Percentiles rank a stretch among this genome's conserved stretches.
Conservation (phyloP, 2,113 vertebrate species). For the Datnioides undecimradiatus region DNA sequence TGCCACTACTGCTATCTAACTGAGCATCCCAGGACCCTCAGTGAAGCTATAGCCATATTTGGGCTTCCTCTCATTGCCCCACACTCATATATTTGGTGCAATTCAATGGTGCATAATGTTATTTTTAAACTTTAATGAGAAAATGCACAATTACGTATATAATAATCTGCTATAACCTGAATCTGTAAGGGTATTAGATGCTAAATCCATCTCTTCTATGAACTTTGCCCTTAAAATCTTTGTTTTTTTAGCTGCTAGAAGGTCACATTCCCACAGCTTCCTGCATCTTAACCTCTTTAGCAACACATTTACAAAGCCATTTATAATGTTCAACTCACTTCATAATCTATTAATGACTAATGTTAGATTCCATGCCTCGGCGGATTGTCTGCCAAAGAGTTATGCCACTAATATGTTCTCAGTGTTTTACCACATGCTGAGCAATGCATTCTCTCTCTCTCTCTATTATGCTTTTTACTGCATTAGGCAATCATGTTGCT, state of each 20-base stretch:
- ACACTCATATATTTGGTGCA: neutral
- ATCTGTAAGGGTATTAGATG: neutral
- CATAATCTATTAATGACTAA: slow-evolving; percentile 30
- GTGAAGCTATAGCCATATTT: slow-evolving; percentile 32
- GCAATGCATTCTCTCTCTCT: neutral
- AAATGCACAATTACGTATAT: neutral
- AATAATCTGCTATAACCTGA: neutral
- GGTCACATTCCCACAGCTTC: slow-evolving; percentile 12
- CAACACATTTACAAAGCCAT: slow-evolving; percentile 41
- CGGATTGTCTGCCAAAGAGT: neutral
- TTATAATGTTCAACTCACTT: slow-evolving; percentile 47
- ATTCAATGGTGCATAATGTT: neutral
- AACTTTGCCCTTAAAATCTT: neutral
- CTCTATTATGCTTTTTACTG: neutral
- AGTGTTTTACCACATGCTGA: neutral
- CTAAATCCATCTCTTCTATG: neutral
- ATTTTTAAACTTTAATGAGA: neutral
- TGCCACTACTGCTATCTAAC: slow-evolving; percentile 65
- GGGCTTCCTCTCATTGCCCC: slow-evolving; percentile 17
- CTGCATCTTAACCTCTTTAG: neutral
- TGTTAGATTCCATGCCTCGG: slow-evolving; percentile 1
- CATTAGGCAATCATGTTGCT: neutral
- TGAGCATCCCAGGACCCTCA: slow-evolving; percentile 39
- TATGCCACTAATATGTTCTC: neutral
- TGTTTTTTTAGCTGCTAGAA: neutral